A percentile compares a stretch with the other conserved stretches of the same genome.
Conservation (phyloP, 2,888 invertebrate species). For the Caenorhabditis becei region DNA sequence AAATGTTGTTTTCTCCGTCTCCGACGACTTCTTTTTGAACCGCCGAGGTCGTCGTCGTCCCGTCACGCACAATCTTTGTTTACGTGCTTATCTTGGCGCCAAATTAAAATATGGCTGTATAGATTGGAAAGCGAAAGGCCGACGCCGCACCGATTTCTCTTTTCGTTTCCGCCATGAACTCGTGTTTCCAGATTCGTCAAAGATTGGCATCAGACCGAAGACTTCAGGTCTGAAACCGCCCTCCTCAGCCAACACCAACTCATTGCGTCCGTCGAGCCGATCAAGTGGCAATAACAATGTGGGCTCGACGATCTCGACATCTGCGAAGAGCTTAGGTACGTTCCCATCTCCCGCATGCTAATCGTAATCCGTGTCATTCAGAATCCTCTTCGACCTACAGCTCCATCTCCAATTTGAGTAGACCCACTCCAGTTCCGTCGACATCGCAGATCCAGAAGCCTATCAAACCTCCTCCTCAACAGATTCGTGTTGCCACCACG, state of each 20-base stretch:
- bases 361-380: slow-evolving; percentile 18
- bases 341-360: slow-evolving; percentile 4
- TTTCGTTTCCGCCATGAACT: background rate
- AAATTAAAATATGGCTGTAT: slow-evolving; percentile 51
- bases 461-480: slow-evolving; percentile 22
- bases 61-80: slow-evolving; percentile 37
- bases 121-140: slow-evolving; percentile 43
- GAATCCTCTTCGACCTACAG: slow-evolving; percentile 55
- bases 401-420: slow-evolving; percentile 55
- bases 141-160: slow-evolving; percentile 3
- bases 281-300: slow-evolving; percentile 60
- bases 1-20: slow-evolving; percentile 14
- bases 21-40: slow-evolving; percentile 12
- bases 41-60: slow-evolving; percentile 1
- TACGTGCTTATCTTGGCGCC: slow-evolving; percentile 41
- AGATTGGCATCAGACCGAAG: slow-evolving; percentile 53
- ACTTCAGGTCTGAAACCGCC: slow-evolving; percentile 55
- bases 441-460: slow-evolving; percentile 38
- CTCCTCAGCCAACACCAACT: slow-evolving; percentile 36
- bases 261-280: slow-evolving; percentile 52
- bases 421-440: slow-evolving; percentile 31
- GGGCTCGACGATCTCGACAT: slow-evolving; percentile 44
- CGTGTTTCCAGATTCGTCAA: slow-evolving; percentile 39
- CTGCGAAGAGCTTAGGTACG: slow-evolving; percentile 56
- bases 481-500: slow-evolving; percentile 45